phyloP scores from a whole-genome alignment of 92 coral and sea anemone genomes.

The Zoanthus gigantus region DNA sequence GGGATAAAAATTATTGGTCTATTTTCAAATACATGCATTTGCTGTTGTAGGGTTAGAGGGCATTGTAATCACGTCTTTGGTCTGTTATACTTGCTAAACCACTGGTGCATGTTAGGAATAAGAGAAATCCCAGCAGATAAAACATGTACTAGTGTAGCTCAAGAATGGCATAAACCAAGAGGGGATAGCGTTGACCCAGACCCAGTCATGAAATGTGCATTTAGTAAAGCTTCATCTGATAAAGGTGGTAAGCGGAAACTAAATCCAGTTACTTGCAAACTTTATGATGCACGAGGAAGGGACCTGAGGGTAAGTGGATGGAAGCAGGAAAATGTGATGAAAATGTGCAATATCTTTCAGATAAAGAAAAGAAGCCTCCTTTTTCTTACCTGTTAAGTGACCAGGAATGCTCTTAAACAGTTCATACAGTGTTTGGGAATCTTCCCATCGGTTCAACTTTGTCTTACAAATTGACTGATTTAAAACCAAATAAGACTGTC shows the following conservation, averaged over 20 bases:
- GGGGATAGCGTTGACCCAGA: constrained; percentile 53
- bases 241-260: constrained; percentile 48
- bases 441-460: constrained; percentile 63
- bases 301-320: constrained; percentile 46
- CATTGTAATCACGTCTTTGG: constrained; percentile 56
- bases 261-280: constrained; percentile 61
- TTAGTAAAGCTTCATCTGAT: constrained; percentile 59
- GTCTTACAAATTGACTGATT: constrained; percentile 55
- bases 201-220: constrained; percentile 67
- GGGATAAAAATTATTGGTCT: not conserved
- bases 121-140: constrained; percentile 64
- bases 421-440: constrained; percentile 65
- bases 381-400: constrained; percentile 64
- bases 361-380: constrained; percentile 59
- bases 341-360: constrained; percentile 60
- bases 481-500: not conserved
- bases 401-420: constrained; percentile 54
- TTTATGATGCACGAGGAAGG: constrained; percentile 65
- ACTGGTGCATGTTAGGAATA: constrained; percentile 61
- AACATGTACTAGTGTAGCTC: constrained; percentile 64
- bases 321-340: constrained; percentile 52
- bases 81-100: constrained; percentile 45
- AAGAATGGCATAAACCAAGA: constrained; percentile 63
- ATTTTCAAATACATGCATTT: not conserved
- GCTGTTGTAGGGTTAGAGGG: constrained; percentile 50